Percentiles rank a stretch among this genome's conserved stretches.
phyloP scores from a whole-genome alignment of 2,888 invertebrate genomes.

The Polietes domitor region DNA sequence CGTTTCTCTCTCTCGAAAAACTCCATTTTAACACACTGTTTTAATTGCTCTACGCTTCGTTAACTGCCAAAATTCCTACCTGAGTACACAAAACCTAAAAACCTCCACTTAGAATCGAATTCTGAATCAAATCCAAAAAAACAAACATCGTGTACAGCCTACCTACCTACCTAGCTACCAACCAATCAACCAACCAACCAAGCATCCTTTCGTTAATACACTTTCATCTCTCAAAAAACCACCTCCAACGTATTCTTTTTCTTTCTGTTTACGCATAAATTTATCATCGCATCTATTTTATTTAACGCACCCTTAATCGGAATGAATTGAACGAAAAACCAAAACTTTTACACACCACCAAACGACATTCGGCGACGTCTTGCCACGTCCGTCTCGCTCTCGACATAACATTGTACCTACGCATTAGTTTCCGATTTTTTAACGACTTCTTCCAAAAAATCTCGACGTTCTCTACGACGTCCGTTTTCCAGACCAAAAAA shows the following conservation, averaged over 20 bases:
- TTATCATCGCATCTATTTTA: constrained; percentile 33
- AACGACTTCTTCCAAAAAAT: constrained; percentile 9
- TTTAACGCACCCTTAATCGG: constrained; percentile 25
- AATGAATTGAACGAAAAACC: background rate
- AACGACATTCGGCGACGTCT: constrained; percentile 13
- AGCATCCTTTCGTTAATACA: constrained; percentile 24
- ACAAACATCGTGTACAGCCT: background rate
- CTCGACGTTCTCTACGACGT: constrained; percentile 41
- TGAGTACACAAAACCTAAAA: background rate
- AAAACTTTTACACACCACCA: constrained; percentile 13
- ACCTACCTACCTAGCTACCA: no score
- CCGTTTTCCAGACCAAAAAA: constrained; percentile 33
- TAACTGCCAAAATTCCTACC: background rate
- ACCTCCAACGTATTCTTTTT: constrained; percentile 8
- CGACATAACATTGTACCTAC: constrained; percentile 16
- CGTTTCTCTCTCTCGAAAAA: background rate
- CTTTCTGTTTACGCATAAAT: constrained; percentile 21
- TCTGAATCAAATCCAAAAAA: constrained; percentile 1
- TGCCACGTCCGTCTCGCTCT: constrained; percentile 12
- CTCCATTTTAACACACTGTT: constrained; percentile 16
- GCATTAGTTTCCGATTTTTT: constrained; percentile 51
- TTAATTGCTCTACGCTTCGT: background rate
- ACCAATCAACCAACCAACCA: background rate
- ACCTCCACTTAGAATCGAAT: background rate
- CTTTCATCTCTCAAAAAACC: background rate